Percentiles rank a stretch among this genome's conserved stretches.
phyloP scores from a whole-genome alignment of 1,140 invertebrate genomes.

The Oryctes rhinoceros region DNA sequence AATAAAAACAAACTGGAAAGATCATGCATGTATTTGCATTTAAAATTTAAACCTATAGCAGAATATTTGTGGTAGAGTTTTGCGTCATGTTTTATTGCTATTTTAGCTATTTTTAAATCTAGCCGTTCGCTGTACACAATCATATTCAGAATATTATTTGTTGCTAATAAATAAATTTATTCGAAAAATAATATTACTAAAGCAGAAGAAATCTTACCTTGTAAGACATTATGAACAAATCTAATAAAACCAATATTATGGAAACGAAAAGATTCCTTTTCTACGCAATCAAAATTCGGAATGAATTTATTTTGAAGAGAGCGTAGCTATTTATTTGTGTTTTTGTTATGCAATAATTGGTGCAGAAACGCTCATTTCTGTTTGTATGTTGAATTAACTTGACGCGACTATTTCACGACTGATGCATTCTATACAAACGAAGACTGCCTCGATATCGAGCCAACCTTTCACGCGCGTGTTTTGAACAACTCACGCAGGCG shows the following conservation, averaged over 20 bases:
- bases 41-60: not conserved
- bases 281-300: not conserved
- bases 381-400: constrained; percentile 15
- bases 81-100: constrained; percentile 4
- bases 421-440: constrained; percentile 34
- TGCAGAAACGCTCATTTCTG: not conserved
- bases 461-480: constrained; percentile 46
- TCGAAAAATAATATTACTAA: not conserved
- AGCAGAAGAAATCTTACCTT: constrained; percentile 25
- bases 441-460: constrained; percentile 45
- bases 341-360: constrained; percentile 10
- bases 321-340: not conserved
- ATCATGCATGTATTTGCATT: not conserved
- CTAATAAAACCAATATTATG: not conserved
- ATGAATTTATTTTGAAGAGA: not conserved
- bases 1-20: constrained; percentile 24
- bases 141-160: not conserved
- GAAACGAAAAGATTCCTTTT: not conserved
- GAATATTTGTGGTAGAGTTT: constrained; percentile 6
- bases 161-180: too few relatives aligned
- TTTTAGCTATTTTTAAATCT: not conserved
- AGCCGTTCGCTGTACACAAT: not conserved
- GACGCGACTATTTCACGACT: constrained; percentile 29
- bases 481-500: constrained; percentile 44
- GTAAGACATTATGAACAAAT: constrained; percentile 29